Conservation (phyloP, 2,797 vertebrate species). For the Chaetophractus vellerosus region DNA sequence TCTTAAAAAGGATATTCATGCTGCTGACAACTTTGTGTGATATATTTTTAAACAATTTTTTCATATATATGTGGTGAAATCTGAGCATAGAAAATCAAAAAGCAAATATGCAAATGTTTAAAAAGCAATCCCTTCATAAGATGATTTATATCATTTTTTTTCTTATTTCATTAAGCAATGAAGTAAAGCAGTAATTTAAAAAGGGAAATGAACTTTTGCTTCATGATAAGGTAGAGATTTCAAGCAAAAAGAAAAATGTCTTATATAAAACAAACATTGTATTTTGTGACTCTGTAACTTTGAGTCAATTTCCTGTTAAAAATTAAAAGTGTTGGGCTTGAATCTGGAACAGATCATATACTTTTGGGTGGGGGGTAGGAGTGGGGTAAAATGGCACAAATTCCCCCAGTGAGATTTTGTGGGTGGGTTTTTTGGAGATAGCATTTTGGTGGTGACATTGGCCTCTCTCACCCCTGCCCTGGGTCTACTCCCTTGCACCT, state of each 20-base stretch:
- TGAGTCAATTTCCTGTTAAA: background rate
- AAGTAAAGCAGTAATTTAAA: background rate
- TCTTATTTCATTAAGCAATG: background rate
- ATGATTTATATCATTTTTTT: background rate
- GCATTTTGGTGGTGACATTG: background rate
- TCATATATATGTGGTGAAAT: conserved; percentile 10
- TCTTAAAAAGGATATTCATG: background rate
- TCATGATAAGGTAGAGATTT: background rate
- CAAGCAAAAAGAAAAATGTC: conserved; percentile 31
- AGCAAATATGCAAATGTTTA: background rate
- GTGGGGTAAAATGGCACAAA: background rate
- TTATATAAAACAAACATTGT: conserved; percentile 7
- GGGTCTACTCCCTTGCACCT: background rate
- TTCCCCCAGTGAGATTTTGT: background rate
- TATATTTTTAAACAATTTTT: background rate
- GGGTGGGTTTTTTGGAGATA: background rate
- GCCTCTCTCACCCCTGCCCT: background rate
- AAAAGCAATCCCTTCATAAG: conserved; percentile 3
- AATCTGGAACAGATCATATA: background rate
- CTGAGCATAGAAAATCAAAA: background rate
- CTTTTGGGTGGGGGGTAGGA: background rate
- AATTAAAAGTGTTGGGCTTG: background rate
- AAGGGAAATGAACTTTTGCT: background rate
- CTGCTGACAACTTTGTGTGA: background rate
- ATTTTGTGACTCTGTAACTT: background rate